phyloP scores from a whole-genome alignment of 1,140 invertebrate species.

The Battus philenor region DNA sequence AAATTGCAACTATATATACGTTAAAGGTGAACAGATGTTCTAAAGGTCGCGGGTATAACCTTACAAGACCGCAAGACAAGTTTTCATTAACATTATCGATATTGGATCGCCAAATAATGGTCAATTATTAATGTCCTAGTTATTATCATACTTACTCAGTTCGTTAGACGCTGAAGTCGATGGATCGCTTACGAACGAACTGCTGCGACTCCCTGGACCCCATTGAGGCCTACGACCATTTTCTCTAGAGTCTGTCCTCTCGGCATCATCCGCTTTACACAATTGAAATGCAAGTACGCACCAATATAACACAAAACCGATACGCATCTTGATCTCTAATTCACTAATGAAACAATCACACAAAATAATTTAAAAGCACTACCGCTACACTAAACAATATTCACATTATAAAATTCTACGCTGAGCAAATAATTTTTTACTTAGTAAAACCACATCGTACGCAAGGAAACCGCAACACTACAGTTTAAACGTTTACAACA shows the following conservation, averaged over 20 bases:
- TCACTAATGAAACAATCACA: slow-evolving; percentile 48
- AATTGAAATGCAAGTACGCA: slow-evolving; percentile 69
- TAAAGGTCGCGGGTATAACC: slow-evolving; percentile 25
- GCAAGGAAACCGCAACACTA: slow-evolving; percentile 54
- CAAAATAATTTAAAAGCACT: slow-evolving; percentile 47
- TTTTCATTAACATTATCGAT: no score
- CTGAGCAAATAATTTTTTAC: slow-evolving; percentile 31
- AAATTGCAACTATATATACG: no score
- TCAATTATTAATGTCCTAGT: no score
- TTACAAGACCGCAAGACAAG: no score
- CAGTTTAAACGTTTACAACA: slow-evolving; percentile 53
- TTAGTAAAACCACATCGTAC: slow-evolving; percentile 55
- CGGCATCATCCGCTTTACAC: slow-evolving; percentile 64
- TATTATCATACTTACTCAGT: slow-evolving; percentile 58
- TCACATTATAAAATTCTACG: slow-evolving; percentile 55
- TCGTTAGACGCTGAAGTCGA: slow-evolving; percentile 56
- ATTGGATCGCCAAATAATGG: no score
- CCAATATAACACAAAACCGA: slow-evolving; percentile 71
- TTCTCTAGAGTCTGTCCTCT: slow-evolving; percentile 60
- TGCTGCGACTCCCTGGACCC: slow-evolving; percentile 49
- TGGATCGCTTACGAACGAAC: slow-evolving; percentile 51
- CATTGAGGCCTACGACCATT: slow-evolving; percentile 55
- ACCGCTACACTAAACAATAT: slow-evolving; percentile 43
- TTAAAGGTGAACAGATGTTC: slow-evolving; percentile 33
- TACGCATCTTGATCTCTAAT: slow-evolving; percentile 69